Base-by-base conservation (phyloP, 2,113 vertebrate genomes). In the Zosterops pallidus region DNA sequence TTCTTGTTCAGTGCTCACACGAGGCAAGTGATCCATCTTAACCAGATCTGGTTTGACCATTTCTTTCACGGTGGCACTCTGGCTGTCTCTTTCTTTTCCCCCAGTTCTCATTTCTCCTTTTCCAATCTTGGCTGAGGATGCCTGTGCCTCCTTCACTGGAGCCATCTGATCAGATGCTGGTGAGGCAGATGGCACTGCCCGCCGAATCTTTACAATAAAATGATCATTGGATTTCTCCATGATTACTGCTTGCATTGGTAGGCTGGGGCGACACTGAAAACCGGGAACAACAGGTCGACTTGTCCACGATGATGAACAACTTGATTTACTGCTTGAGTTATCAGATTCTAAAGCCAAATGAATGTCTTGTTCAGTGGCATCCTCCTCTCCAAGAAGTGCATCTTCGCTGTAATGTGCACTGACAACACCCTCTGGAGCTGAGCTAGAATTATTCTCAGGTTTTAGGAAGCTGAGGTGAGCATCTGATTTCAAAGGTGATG, bases 161-260 rank as follows among this genome's bases (percentile, higher is more conserved):
- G n/a, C 33, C 62, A 71, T 37, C 14, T 96, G 97, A 57, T 96
- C 95, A 72, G 92, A 77, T 33, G 46, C 31, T 46, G 90, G 68
- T 7, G 96, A 90, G 7, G 78, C 5, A 82, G 97, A 94, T 0
- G 98, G 98, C 70, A 97, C 70, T 0, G 98, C 97, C 65, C 98
- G 98, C 21, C 98, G 98, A 35, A 99, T 99, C 97, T 99, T 99
- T 12, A 99, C 97, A 60, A 99, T 98, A 62, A 99, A 99, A 85
- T 99, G 99, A 89, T 99, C 99, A 1, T 99, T 99, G 78, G 99
- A 99, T 91, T 97, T 98, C 96, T 99, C 99, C 98, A 99, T 99
- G 93, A 99, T 99, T 33, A 99, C 98, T 3, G 99, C 99, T 90
- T 99, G 99, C 99, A 99, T 99, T 29, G 98, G 99, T 12, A 99